phyloP scores from a whole-genome alignment of 2,113 vertebrate species.

The Vulpes ferrilata region DNA sequence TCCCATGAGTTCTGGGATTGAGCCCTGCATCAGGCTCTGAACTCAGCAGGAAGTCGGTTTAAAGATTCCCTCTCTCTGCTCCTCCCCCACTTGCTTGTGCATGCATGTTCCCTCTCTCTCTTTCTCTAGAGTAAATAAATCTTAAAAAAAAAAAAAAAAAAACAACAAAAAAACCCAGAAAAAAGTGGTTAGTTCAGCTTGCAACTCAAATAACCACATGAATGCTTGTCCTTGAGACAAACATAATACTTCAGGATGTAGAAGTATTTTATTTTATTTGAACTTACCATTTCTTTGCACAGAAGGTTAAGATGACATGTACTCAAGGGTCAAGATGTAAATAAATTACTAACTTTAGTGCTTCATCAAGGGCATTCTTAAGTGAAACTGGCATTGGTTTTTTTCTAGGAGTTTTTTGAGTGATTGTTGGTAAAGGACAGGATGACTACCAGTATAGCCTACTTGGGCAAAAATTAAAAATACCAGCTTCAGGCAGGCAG shows the following conservation, averaged over 20 bases:
- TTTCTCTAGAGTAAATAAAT: background rate
- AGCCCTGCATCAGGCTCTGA: background rate
- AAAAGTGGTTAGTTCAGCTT: background rate
- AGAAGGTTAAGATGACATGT: background rate
- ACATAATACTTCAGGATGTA: background rate
- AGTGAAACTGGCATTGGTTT: background rate
- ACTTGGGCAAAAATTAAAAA: background rate
- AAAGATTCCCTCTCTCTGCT: background rate
- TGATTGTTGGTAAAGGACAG: background rate
- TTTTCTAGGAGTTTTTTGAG: background rate
- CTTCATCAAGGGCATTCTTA: conserved; percentile 33
- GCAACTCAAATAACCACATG: background rate
- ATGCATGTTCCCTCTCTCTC: background rate
- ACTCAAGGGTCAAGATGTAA: background rate
- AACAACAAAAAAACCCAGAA: background rate
- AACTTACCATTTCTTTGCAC: background rate
- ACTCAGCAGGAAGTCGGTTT: background rate
- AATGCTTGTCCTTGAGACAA: background rate
- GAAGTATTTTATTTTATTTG: background rate
- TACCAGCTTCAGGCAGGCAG: background rate
- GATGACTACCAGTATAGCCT: background rate
- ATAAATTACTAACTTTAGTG: background rate
- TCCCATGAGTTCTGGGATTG: background rate
- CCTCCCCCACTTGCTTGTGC: background rate
- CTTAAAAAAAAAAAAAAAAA: background rate